Base-by-base conservation (phyloP, 2,113 vertebrate genomes). In the Haemorhous mexicanus region DNA sequence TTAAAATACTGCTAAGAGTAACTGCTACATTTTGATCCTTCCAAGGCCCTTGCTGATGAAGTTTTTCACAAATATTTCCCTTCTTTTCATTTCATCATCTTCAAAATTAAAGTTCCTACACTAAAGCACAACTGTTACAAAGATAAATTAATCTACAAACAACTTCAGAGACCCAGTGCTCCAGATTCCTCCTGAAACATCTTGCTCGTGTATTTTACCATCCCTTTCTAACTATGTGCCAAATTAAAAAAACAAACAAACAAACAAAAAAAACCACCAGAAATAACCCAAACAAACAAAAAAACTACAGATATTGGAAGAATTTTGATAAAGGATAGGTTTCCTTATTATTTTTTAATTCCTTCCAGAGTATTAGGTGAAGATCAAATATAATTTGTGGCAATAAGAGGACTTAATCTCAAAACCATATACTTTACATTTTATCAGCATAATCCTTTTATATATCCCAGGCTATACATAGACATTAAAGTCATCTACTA, bases 401-500 rank as follows among this genome's bases (percentile, higher is more conserved):
- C 44, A 95, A 84, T 74, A 81, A 56, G 78, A 69, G 9, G 27
- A 87, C 81, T 76, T 87, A 70, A 58, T 85, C 80, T 76, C 41
- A 89, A 94, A 91, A 83, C 80, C 55, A 66, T 84, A 82, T 46
- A 59, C 58, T 79, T 93, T 41, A 93, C 35, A 89, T 66, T 81
- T 82, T 91, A 87, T 76, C 41, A 46, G 19, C 15, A 0, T 66
- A 95, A 94, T 95, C 62, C 63, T 91, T 95, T 87, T 89, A 82
- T 89, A 82, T n/a, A 88, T 84, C 35, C 43, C 33, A 58, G 77
- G 46, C 87, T 94, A 94, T 76, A 91, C 41, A 89, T 79, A 91
- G 87, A 84, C 87, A 87, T 89, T 82, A 84, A 92, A 96, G 66
- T 79, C 53, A 94, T 68, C 93, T 79, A 44, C 35, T 91, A 96